phyloP scores from a whole-genome alignment of 2,888 invertebrate genomes.

The Cantharis flavilabris region DNA sequence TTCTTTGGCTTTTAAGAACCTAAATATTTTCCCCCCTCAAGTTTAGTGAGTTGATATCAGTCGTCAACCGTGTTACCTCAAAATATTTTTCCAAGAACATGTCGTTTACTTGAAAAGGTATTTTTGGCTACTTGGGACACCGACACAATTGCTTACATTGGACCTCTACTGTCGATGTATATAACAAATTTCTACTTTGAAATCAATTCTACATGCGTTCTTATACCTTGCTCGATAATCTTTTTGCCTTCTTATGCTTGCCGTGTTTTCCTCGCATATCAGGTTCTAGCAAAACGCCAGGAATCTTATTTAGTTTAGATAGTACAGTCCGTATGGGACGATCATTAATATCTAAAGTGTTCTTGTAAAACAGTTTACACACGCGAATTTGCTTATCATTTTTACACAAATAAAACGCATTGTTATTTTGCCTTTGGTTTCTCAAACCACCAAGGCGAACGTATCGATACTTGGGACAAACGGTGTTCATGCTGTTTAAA shows the following conservation, averaged over 20 bases:
- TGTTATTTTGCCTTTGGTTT: not conserved
- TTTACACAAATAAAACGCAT: constrained; percentile 10
- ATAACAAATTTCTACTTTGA: too few species aligned
- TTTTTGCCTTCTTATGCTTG: constrained; percentile 32
- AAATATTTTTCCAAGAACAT: too few species aligned
- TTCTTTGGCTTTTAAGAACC: too few species aligned
- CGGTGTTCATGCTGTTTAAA: not conserved
- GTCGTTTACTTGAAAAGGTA: too few species aligned
- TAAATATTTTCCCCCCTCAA: too few species aligned
- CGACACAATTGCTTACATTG: too few species aligned
- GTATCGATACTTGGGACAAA: constrained; percentile 7
- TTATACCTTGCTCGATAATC: constrained; percentile 32
- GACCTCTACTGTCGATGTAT: too few species aligned
- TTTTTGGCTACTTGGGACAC: too few species aligned
- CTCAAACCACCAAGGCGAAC: not conserved
- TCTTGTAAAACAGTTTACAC: constrained; percentile 24
- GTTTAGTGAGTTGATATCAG: too few species aligned
- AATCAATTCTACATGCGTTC: constrained; percentile 16
- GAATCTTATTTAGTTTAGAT: constrained; percentile 4
- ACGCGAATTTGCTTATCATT: constrained; percentile 5
- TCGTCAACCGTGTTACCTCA: too few species aligned
- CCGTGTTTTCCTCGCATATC: constrained; percentile 39
- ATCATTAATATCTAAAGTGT: constrained; percentile 24
- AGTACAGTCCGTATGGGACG: constrained; percentile 19
- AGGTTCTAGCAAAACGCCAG: constrained; percentile 26